phyloP scores from a whole-genome alignment of 2,888 invertebrate species.

The Tachina lurida region DNA sequence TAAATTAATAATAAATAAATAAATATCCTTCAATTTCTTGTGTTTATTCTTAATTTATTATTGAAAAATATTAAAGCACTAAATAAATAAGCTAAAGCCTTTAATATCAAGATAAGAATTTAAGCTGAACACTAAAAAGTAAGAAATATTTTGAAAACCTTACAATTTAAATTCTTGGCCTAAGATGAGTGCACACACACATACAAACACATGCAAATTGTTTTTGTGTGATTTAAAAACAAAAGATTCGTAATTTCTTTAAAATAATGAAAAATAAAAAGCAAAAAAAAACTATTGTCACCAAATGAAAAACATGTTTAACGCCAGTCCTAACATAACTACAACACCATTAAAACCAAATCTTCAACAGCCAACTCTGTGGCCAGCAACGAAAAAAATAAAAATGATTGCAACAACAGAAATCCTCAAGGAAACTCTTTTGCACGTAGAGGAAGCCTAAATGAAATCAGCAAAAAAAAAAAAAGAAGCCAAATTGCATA shows the following conservation, averaged over 20 bases:
- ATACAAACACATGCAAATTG: background rate
- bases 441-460: slow-evolving; percentile 31
- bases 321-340: slow-evolving; percentile 71
- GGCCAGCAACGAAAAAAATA: slow-evolving; percentile 20
- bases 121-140: slow-evolving; percentile 18
- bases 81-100: slow-evolving; percentile 49
- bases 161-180: slow-evolving; percentile 58
- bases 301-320: slow-evolving; percentile 71
- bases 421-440: slow-evolving; percentile 39
- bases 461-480: slow-evolving; percentile 41
- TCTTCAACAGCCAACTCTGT: slow-evolving; percentile 34
- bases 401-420: slow-evolving; percentile 2
- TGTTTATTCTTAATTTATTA: slow-evolving; percentile 52
- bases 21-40: slow-evolving; percentile 49
- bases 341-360: slow-evolving; percentile 70
- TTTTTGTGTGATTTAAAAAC: slow-evolving; percentile 47
- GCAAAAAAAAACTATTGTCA: slow-evolving; percentile 61
- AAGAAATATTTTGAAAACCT: slow-evolving; percentile 25
- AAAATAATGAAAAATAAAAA: slow-evolving; percentile 39
- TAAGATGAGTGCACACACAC: background rate
- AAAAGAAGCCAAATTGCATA: slow-evolving; percentile 71
- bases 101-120: slow-evolving; percentile 64
- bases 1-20: slow-evolving; percentile 59
- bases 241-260: slow-evolving; percentile 69
- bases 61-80: slow-evolving; percentile 56